These are phyloP conservation scores for Drosophila cardini DNA, from an alignment of 1,140 invertebrate species.

Conservation along the genomic window DNA sequence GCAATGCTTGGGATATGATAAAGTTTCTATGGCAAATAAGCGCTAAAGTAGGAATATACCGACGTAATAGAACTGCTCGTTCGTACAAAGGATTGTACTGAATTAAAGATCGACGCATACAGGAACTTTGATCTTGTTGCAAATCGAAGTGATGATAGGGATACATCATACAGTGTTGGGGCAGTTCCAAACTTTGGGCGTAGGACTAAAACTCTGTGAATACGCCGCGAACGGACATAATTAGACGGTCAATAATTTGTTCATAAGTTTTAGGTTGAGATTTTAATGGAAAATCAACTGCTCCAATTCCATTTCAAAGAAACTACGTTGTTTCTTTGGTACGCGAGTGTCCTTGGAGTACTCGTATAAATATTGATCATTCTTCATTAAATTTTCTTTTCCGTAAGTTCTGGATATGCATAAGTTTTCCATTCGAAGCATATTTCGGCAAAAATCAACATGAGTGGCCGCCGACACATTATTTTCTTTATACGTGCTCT, in stretches of 20 bases:
- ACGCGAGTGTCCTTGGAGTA: conserved; percentile 16
- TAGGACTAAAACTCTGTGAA: conserved; percentile 67
- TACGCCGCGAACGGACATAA: conserved; percentile 59
- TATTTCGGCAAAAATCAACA: conserved; percentile 24
- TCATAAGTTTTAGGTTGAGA: conserved; percentile 25
- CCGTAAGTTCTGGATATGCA: conserved; percentile 27
- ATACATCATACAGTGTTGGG: conserved; percentile 60
- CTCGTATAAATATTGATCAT: conserved; percentile 16
- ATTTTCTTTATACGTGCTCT: conserved; percentile 29
- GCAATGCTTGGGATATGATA: conserved; percentile 36
- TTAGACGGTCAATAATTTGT: conserved; percentile 20
- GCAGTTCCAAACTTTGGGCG: conserved; percentile 53
- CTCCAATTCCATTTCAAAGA: conserved; percentile 68
- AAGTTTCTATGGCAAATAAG: conserved; percentile 57
- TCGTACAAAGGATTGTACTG: conserved; percentile 57
- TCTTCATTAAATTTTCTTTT: background rate
- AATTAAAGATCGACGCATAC: conserved; percentile 24
- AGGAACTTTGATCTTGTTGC: conserved; percentile 16
- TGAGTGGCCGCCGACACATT: background rate
- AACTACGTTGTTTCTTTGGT: conserved; percentile 48
- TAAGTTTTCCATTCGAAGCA: conserved; percentile 48
- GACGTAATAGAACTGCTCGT: conserved; percentile 57
- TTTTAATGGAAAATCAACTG: conserved; percentile 57
- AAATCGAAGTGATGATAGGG: conserved; percentile 53
- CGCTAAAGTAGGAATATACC: conserved; percentile 66